These are phyloP conservation scores for Thaumetopoea pityocampa DNA, from an alignment of 1,140 invertebrate genomes.

Conservation along the genomic window DNA sequence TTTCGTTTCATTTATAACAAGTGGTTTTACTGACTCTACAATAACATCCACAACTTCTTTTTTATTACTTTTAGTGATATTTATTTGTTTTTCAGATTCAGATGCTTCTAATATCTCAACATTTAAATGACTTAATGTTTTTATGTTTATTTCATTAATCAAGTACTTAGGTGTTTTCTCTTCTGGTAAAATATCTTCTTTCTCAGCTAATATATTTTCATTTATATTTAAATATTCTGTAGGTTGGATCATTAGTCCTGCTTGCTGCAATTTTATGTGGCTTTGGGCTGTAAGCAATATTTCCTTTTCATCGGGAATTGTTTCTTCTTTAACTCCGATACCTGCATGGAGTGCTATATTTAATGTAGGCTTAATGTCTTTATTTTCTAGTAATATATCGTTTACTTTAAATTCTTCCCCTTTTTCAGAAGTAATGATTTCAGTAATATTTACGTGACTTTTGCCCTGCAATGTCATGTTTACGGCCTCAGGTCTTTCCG, in stretches of 20 bases:
- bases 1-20: conserved; percentile 32
- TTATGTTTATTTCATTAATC: conserved; percentile 27
- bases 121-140: conserved; percentile 39
- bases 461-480: conserved; percentile 19
- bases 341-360: conserved; percentile 27
- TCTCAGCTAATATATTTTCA: conserved; percentile 39
- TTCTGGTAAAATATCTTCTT: conserved; percentile 33
- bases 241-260: conserved; percentile 26
- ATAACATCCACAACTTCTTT: conserved; percentile 21
- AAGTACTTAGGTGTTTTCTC: conserved; percentile 18
- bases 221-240: conserved; percentile 30
- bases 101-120: conserved; percentile 31
- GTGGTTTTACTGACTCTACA: conserved; percentile 34
- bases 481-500: conserved; percentile 19
- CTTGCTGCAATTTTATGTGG: conserved; percentile 28
- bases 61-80: conserved; percentile 22
- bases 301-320: conserved; percentile 40
- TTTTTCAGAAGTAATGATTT: conserved; percentile 25
- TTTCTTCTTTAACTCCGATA: conserved; percentile 38
- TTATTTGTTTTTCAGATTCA: conserved; percentile 31
- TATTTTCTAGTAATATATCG: conserved; percentile 16
- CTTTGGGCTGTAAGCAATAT: conserved; percentile 12
- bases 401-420: conserved; percentile 21
- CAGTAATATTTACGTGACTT: conserved; percentile 20
- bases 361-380: conserved; percentile 22